Evolutionary conservation across 2,113 vertebrate genomes (phyloP), one percentile per base, ranked within the genome.

Genomic region (Progne subis): DNA sequence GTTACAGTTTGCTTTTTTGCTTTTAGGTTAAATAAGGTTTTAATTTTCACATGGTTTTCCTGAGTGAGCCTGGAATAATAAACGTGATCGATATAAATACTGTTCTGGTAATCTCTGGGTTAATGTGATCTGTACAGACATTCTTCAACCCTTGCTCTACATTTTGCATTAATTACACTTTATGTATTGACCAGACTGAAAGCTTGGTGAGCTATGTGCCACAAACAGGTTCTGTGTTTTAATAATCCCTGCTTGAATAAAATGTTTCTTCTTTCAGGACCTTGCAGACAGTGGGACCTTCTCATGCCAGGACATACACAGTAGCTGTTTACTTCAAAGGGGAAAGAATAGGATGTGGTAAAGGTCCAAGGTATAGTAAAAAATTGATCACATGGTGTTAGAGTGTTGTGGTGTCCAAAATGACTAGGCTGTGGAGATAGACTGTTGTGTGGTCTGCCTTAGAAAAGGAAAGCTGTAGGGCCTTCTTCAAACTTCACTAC

Each of bases 271-370:
- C 44, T 96, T 92, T 90, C 97, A 99, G 99, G 97, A 99, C 99
- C 55, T 98, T 99, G 92, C 99, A 99, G 97, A 99, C 99, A 1
- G 99, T 99, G 47, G 99, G 99, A 15, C 99, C 99, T 0, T 99
- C 99, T 17, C 99, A 99, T 79, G 99, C 99, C 18, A 98, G 99
- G 86, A 99, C 99, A 28, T 99, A 99, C 96, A 99, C 99, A 0
- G 99, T 99, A 32, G 99, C 99, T 16, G 99, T 99, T 72, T 99
- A 99, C 95, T 99, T 99, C 98, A 99, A 99, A 98, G 99, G 99
- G 28, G 99, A 99, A 94, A 97, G 99, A 61, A 99, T 99, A 88
- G 99, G 99, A 96, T 99, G 99, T 14, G 99, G 99, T 91, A 99
- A 99, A 98, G 99, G 99, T 87, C 99, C 99, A 81, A 99, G 99